phyloP scores from a whole-genome alignment of 2,113 vertebrate species.

The Rhineura floridana region DNA sequence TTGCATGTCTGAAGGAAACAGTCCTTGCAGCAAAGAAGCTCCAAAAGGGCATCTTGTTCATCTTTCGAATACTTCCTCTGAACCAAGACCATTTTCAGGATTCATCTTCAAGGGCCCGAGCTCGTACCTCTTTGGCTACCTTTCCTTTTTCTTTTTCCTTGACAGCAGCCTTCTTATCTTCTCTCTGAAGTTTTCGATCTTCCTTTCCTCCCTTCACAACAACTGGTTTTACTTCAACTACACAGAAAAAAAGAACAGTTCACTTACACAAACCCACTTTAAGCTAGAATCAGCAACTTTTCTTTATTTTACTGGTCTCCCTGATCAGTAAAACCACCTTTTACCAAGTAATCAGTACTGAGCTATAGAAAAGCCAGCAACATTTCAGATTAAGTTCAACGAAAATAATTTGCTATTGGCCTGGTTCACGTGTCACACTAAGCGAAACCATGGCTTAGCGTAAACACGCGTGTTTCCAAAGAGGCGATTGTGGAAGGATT shows the following conservation, averaged over 20 bases:
- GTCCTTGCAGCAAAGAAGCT: background rate
- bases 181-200: slow-evolving; percentile 61
- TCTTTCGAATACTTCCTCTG: background rate
- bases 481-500: no score
- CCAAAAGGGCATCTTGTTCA: background rate
- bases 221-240: slow-evolving; percentile 46
- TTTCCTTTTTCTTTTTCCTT: slow-evolving; percentile 72
- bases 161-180: slow-evolving; percentile 65
- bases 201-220: slow-evolving; percentile 70
- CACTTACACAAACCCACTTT: background rate
- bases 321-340: background rate
- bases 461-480: no score
- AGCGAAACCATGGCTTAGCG: background rate
- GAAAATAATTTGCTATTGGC: background rate
- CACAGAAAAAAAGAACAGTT: slow-evolving; percentile 11
- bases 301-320: background rate
- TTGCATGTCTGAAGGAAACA: background rate
- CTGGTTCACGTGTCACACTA: background rate
- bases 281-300: no score
- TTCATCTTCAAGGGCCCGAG: background rate
- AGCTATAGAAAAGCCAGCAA: background rate
- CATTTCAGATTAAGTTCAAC: background rate
- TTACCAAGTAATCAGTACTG: background rate
- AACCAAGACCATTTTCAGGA: background rate
- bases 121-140: slow-evolving; percentile 63